Evolutionary conservation across 2,113 vertebrate species (phyloP).

Genomic region (Antigone vipio): DNA sequence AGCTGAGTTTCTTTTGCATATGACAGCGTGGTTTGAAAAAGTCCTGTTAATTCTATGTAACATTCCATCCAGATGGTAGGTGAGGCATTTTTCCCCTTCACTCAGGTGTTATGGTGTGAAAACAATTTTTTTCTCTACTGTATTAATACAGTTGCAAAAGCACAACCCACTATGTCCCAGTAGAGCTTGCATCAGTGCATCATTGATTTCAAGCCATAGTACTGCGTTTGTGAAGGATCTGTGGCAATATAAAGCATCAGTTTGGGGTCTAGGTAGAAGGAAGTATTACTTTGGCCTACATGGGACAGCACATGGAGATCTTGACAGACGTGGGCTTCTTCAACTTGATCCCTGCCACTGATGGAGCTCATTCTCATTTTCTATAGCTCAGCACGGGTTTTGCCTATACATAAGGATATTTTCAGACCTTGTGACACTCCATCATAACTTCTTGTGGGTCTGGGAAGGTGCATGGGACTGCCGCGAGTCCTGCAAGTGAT

Average conservation of each 20-base stretch:
- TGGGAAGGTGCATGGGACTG: not conserved
- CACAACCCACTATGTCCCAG: not conserved
- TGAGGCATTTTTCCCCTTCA: not conserved
- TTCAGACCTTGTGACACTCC: not conserved
- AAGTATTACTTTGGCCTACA: not conserved
- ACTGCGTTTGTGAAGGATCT: not conserved
- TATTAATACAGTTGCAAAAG: not conserved
- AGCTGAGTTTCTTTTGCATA: not conserved
- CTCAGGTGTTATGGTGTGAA: not conserved
- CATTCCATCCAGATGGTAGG: not conserved
- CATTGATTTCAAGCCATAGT: not conserved
- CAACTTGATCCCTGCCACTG: not conserved
- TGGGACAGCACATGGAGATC: not conserved
- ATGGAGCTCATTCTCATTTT: not conserved
- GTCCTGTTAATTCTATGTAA: not conserved
- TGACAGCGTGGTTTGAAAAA: not conserved
- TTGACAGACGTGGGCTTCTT: not conserved
- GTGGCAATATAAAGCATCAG: fast-evolving
- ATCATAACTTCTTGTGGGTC: not conserved
- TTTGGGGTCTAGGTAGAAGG: not conserved
- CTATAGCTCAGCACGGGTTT: not conserved
- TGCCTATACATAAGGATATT: not conserved
- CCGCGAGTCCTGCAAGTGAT: not conserved
- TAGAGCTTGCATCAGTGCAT: not conserved
- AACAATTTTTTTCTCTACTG: not conserved